A percentile compares a stretch with the other conserved stretches of the same genome.
These are phyloP conservation scores for Hipparchia semele DNA, from an alignment of 2,888 invertebrate genomes.

Conservation along the genomic window DNA sequence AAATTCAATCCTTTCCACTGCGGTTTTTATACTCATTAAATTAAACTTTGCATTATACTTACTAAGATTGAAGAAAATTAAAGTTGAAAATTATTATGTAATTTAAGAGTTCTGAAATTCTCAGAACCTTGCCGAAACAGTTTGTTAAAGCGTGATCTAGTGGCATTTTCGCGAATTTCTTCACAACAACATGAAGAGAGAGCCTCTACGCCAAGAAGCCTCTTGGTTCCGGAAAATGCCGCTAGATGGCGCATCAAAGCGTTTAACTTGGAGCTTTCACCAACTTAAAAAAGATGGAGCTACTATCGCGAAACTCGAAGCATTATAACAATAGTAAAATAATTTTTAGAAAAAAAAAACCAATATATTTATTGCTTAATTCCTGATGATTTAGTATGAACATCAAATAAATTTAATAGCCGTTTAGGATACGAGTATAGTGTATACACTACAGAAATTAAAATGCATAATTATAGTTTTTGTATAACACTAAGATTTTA, in stretches of 20 bases:
- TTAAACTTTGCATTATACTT: no score
- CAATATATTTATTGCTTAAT: no score
- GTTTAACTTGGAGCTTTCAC: constrained; percentile 50
- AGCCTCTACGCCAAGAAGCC: constrained; percentile 50
- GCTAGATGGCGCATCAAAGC: constrained; percentile 66
- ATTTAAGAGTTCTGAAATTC: neutral
- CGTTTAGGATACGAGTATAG: no score
- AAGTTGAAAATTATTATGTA: no score
- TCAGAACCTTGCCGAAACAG: no score
- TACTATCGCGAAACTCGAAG: constrained; percentile 34
- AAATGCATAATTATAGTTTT: no score
- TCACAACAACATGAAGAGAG: constrained; percentile 32
- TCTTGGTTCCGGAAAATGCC: constrained; percentile 66
- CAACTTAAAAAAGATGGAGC: constrained; percentile 63
- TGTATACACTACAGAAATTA: no score
- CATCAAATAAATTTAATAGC: no score
- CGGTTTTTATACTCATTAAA: no score
- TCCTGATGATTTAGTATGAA: no score
- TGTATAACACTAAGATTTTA: no score
- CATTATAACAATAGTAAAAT: neutral
- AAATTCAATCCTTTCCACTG: neutral
- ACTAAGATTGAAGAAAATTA: no score
- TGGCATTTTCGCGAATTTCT: constrained; percentile 55
- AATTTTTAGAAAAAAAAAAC: neutral
- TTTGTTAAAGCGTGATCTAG: constrained; percentile 64